Base-by-base conservation (phyloP, 2,113 vertebrate genomes). In the Myrmecobius fasciatus region DNA sequence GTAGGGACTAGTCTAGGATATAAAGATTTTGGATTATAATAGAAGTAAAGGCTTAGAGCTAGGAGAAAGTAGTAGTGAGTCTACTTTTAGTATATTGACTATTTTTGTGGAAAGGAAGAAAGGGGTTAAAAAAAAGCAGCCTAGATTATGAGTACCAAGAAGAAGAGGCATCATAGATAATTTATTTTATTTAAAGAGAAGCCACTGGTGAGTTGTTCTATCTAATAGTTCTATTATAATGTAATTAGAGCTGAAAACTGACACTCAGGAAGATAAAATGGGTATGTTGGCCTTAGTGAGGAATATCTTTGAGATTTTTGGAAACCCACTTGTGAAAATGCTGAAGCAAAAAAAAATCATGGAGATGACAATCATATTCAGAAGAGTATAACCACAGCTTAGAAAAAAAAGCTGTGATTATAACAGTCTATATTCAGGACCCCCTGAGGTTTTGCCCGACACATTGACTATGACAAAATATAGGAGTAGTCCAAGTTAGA, bases 21-120 rank as follows among this genome's bases (percentile, higher is more conserved):
- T 52, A 95, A 96, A 83, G 48, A 53, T 25, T 47, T 53, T 90
- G 46, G 48, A 93, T 90, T 92, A 46, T 88, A 94, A 93, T 56
- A 92, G 75, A 88, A 53, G 26, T 36, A 90, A 93, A 52, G 94
- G 22, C 88, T 96, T 93, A 60, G 52, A 94, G 28, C 28, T 47
- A 83, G 89, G 92, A 8, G 2, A n/a, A 67, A 90, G 31, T 92
- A 49, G 90, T 67, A 49, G 3, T 12, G 52, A 54, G 53, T 93
- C 93, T 94, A 89, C 53, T 53, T 93, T 48, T 75, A 48, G 26
- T 47, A 2, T 92, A 83, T 11, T 93, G 94, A 83, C 22, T 94
- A 17, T 93, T 83, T 93, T 89, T 47, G 51, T 47, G 91, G 25
- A 92, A 89, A 67, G 43, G 91, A n/a, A 3, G 25, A 75, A n/a